phyloP scores from a whole-genome alignment of 2,797 vertebrate genomes.

The Xenopus petersii region DNA sequence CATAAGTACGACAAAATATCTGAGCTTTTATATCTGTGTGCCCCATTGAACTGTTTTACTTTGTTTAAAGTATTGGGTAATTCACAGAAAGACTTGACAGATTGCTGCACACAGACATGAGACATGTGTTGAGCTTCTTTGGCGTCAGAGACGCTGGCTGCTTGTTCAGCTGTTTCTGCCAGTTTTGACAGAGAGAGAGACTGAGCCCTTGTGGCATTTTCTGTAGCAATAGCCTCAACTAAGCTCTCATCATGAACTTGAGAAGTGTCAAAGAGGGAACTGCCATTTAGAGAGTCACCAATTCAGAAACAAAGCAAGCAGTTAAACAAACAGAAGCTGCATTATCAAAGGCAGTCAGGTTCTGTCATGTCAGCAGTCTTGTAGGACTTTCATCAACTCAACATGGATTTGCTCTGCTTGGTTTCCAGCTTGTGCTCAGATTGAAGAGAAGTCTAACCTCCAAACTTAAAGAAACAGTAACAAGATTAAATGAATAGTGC shows the following conservation, averaged over 20 bases:
- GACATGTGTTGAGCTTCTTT: slow-evolving; percentile 21
- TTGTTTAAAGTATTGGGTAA: no score
- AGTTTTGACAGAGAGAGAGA: slow-evolving; percentile 27
- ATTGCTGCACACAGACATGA: not conserved
- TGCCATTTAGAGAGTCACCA: slow-evolving; percentile 30
- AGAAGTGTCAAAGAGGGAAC: slow-evolving; percentile 19
- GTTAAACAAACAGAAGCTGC: slow-evolving; percentile 22
- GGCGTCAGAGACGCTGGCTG: slow-evolving; percentile 14
- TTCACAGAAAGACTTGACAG: not conserved
- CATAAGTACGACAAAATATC: no score
- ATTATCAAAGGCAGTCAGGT: slow-evolving; percentile 21
- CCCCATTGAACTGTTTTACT: no score
- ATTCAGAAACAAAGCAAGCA: slow-evolving; percentile 42
- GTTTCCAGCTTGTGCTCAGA: not conserved
- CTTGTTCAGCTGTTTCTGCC: slow-evolving; percentile 17
- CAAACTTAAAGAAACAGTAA: no score
- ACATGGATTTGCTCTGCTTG: slow-evolving; percentile 14
- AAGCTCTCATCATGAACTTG: slow-evolving; percentile 9
- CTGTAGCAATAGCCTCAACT: slow-evolving; percentile 20
- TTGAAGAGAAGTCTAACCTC: no score
- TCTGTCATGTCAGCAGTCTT: not conserved
- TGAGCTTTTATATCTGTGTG: no score
- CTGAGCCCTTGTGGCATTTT: slow-evolving; percentile 22
- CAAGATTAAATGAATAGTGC: no score
- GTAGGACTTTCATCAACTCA: not conserved